A percentile compares a stretch with the other conserved stretches of the same genome.
Conservation (phyloP, 1,140 invertebrate species). For the Colletes gigas region DNA sequence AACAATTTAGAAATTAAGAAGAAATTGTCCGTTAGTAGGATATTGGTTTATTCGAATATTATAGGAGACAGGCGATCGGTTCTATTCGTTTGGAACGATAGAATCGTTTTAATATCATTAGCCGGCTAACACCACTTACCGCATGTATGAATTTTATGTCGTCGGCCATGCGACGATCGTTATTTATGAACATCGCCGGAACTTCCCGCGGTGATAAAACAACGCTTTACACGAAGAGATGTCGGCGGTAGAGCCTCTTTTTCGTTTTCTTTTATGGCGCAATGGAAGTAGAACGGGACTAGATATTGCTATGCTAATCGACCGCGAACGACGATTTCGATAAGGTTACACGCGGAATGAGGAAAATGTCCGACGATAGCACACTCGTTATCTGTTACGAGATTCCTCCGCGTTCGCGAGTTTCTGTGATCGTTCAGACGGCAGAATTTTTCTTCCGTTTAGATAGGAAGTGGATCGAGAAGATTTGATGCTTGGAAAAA, state of each 20-base stretch:
- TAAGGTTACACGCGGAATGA: not conserved
- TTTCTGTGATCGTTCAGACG: not conserved
- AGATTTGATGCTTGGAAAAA: too few relatives aligned
- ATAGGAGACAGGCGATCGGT: not conserved
- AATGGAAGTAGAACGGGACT: constrained; percentile 6
- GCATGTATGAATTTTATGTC: not conserved
- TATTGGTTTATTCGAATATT: too few relatives aligned
- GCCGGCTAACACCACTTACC: not conserved
- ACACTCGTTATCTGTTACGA: not conserved
- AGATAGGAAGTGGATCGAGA: too few relatives aligned
- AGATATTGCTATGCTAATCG: not conserved
- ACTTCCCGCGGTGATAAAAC: not conserved
- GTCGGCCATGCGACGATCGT: not conserved
- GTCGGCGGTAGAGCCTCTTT: too few relatives aligned
- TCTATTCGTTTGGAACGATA: constrained; percentile 17
- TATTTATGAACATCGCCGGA: constrained; percentile 19
- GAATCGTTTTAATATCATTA: constrained; percentile 37
- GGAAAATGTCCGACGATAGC: not conserved
- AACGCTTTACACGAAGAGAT: not conserved
- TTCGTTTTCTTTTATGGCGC: not conserved
- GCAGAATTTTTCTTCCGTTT: too few relatives aligned
- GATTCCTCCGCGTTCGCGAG: not conserved
- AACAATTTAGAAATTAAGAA: too few relatives aligned
- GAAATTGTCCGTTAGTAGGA: too few relatives aligned
- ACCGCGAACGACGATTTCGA: not conserved